Percentiles rank a stretch among this genome's conserved stretches.
Evolutionary conservation across 2,113 vertebrate species (phyloP).

Genomic region (Notechis scutatus): DNA sequence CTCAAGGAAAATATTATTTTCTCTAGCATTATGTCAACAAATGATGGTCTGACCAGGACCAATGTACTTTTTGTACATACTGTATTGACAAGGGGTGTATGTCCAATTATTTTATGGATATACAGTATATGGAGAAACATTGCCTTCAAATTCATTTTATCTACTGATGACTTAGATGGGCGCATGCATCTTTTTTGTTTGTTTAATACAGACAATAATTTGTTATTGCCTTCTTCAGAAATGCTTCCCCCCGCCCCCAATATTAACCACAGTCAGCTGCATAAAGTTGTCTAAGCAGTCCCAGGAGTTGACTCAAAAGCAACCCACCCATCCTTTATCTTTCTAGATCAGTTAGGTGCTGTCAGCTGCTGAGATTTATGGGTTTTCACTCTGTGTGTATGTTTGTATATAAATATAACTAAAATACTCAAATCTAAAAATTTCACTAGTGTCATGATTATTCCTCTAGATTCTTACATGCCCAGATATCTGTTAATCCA

Average conservation of each 20-base stretch:
- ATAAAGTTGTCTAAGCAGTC: background rate
- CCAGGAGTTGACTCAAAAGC: background rate
- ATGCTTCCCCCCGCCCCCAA: background rate
- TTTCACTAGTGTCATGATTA: background rate
- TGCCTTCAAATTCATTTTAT: background rate
- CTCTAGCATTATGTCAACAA: background rate
- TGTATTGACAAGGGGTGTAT: background rate
- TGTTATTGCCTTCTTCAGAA: background rate
- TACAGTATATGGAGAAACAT: background rate
- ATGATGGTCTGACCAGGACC: background rate
- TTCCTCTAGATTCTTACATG: background rate
- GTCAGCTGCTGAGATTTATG: background rate
- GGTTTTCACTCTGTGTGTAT: background rate
- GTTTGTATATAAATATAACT: background rate
- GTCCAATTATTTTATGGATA: background rate
- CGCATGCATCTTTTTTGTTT: background rate
- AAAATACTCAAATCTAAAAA: background rate
- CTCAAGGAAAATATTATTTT: background rate
- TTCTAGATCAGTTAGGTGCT: background rate
- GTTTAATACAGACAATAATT: background rate
- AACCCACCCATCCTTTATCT: background rate
- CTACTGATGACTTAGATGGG: background rate
- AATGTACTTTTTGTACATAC: background rate
- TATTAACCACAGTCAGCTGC: background rate
- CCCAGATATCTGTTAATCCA: background rate